Evolutionary conservation across 2,113 vertebrate genomes (phyloP), one percentile per base, ranked within the genome.

Genomic region (Azemiops feae): DNA sequence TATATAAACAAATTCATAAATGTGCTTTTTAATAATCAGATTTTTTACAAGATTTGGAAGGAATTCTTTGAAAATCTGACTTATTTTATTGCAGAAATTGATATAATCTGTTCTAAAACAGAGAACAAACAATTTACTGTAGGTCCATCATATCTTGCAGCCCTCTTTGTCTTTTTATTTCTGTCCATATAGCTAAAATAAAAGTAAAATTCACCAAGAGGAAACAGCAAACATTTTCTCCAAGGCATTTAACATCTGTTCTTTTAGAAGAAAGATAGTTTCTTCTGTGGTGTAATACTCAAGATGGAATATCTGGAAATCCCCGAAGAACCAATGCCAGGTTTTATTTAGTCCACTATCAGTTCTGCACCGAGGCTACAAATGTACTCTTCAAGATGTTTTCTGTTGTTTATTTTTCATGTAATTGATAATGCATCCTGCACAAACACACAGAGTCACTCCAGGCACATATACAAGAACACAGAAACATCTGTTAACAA

Each of bases 401-500:
- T 45, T 5, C 25, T 92, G 50, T 45, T 1, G 93, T 93, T 95
- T 95, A 50, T 96, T 96, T 90, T 95, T 94, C 45, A 87, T 12
- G 64, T 64, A 14, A 55, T 69, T 45, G 94, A 95, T 95, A 95
- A 92, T 54, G 11, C 45, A 92, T 81, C 52, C 64, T 93, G 3
- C 54, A 52, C 39, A 91, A 47, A 89, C 92, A 60, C 57, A 74
- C 88, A 86, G 9, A 93, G n/a, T 53, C 23, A 34, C 91, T 92
- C 90, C 0, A 1, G 86, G 85, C 81, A 69, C 23, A 89, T 74
- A 92, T 88, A 95, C 69, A 54, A 87, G 60, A 91, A 30, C 94
- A 85, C 94, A 95, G 95, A 94, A 96, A 52, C 12, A 89, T 86
- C 93, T 93, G 88, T 96, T 96, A 96, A 95, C 85, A 93, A 94